Conservation (phyloP, 2,888 invertebrate genomes). For the Proisotoma minuta region DNA sequence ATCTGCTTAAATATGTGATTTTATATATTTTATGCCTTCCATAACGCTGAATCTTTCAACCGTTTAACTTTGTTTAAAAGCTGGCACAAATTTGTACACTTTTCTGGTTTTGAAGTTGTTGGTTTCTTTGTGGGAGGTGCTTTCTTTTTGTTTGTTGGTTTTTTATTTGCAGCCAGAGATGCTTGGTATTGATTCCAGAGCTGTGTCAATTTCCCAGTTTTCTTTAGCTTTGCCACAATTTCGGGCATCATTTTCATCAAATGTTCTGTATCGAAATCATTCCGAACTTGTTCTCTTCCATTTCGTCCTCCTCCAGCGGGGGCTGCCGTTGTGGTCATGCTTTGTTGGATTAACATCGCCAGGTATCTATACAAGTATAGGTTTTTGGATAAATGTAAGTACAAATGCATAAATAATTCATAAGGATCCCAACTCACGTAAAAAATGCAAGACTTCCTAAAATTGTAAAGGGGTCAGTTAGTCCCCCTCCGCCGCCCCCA, state of each 20-base stretch:
- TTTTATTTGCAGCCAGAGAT: too few species aligned
- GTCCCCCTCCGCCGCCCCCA: conserved; percentile 31
- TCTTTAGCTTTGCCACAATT: conserved; percentile 5
- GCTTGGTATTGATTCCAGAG: too few species aligned
- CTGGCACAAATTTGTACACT: too few species aligned
- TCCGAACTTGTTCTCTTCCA: neutral
- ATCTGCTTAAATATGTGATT: too few species aligned
- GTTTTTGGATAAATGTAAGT: neutral
- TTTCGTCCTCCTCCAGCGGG: neutral
- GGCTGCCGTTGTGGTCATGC: conserved; percentile 22
- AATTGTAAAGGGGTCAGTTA: conserved; percentile 45
- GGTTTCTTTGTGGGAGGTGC: too few species aligned
- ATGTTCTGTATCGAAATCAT: neutral
- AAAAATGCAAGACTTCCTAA: conserved; percentile 46
- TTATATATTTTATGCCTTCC: too few species aligned
- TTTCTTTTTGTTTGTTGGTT: too few species aligned
- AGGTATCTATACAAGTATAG: conserved; percentile 30
- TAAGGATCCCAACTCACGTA: conserved; percentile 16
- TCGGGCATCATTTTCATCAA: conserved; percentile 11
- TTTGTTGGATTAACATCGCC: conserved; percentile 43
- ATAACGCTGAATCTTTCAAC: too few species aligned
- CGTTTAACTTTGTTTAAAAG: too few species aligned
- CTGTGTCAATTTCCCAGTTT: too few species aligned
- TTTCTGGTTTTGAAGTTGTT: too few species aligned
- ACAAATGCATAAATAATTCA: neutral